These are phyloP conservation scores for Caranx ignobilis DNA, from an alignment of 2,113 vertebrate species.

Conservation along the genomic window DNA sequence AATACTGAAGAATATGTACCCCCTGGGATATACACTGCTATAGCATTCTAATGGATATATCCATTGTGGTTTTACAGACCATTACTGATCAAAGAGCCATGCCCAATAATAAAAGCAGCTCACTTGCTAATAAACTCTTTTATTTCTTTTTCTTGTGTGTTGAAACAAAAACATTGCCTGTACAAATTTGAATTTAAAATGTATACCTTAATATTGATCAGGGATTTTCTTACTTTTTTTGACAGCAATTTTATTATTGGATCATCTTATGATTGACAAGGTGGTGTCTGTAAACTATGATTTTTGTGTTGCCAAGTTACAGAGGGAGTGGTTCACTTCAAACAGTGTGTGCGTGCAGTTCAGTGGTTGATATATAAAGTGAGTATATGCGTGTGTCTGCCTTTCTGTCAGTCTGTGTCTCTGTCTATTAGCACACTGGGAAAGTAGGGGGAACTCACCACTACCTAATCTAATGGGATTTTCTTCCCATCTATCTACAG, in stretches of 20 bases:
- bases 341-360: slow-evolving; percentile 8
- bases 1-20: slow-evolving; percentile 70
- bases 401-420: slow-evolving; percentile 27
- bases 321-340: slow-evolving; percentile 41
- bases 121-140: slow-evolving; percentile 62
- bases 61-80: slow-evolving; percentile 77
- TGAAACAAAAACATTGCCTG: slow-evolving; percentile 21
- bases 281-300: background rate
- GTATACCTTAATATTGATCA: background rate
- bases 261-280: background rate
- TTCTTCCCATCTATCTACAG: slow-evolving; percentile 68
- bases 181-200: background rate
- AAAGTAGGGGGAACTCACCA: slow-evolving; percentile 65
- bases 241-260: background rate
- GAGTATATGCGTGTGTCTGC: background rate
- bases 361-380: slow-evolving; percentile 12
- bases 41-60: slow-evolving; percentile 77
- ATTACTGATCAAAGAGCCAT: slow-evolving; percentile 78
- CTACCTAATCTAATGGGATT: slow-evolving; percentile 76
- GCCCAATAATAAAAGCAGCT: slow-evolving; percentile 66
- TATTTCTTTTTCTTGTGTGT: slow-evolving; percentile 57
- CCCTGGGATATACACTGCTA: slow-evolving; percentile 64
- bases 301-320: slow-evolving; percentile 12
- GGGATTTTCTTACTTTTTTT: background rate
- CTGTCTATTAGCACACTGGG: slow-evolving; percentile 61